These are phyloP conservation scores for Thunnus maccoyii DNA, from an alignment of 2,113 vertebrate genomes.

Conservation along the genomic window DNA sequence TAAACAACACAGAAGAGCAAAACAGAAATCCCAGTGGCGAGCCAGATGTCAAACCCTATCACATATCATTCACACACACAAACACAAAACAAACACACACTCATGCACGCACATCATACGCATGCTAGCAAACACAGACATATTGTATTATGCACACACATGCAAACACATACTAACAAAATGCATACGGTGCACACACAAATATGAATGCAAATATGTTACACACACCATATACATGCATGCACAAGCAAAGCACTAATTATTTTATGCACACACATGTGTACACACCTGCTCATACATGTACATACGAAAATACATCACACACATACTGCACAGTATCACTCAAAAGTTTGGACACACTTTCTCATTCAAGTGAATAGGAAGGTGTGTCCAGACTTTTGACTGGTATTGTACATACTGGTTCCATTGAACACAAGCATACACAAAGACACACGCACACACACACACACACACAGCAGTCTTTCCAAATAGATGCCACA, in stretches of 20 bases:
- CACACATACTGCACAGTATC: neutral
- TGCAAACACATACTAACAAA: neutral
- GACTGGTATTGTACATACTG: too few species aligned
- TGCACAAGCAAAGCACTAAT: neutral
- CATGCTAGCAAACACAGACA: neutral
- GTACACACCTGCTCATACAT: neutral
- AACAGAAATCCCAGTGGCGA: conserved; percentile 3
- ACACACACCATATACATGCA: neutral
- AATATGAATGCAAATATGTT: neutral
- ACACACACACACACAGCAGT: too few species aligned
- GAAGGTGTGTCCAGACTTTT: too few species aligned
- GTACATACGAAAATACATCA: neutral
- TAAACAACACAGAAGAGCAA: conserved; percentile 32
- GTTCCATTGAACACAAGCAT: neutral
- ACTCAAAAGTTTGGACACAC: too few species aligned
- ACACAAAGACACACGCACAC: neutral
- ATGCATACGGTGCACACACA: neutral
- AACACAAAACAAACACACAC: conserved; percentile 20
- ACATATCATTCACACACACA: conserved; percentile 21
- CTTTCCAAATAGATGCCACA: conserved; percentile 22
- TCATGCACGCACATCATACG: neutral
- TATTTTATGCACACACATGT: too few species aligned
- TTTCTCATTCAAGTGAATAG: too few species aligned
- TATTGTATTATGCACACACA: neutral
- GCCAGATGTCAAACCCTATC: conserved; percentile 48